Evolutionary conservation across 1,140 invertebrate species (phyloP), one percentile per base, ranked within the genome.

Genomic region (Drosophila melanogaster): DNA sequence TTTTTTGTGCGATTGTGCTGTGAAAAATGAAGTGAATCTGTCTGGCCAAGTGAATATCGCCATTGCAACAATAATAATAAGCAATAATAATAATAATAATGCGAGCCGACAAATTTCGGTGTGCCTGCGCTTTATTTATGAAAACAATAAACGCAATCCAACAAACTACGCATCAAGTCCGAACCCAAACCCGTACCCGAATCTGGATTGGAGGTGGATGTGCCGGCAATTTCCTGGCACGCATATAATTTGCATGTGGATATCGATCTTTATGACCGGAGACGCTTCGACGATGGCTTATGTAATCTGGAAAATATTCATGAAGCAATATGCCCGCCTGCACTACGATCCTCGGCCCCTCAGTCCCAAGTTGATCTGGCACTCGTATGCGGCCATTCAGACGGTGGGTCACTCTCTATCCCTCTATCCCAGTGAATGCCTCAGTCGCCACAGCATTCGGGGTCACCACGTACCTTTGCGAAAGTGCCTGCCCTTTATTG

Each of bases 251-350:
- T 87, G 84, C 84, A 87, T 87, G 84, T 84, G 84, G 71, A 89
- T 87, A 64, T 74, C 64, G 71, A 60, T 74, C 64, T 64, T 57
- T 60, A 70, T 65, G 44, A 62, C 38, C 44, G 38, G 49, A 59
- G 47, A 55, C 46, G 56, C 50, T 60, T 35, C 46, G 38, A 38
- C 79, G 46, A 91, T 91, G 89, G 90, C 89, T 89, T 91, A 91
- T 91, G 84, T 89, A 91, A 91, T 91, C 66, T 91, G 89, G 89
- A 91, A 91, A 83, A 90, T 91, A 89, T 91, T 91, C 90, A 89
- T 91, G 89, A 89, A 91, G 81, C 89, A 91, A 76, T 91, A 91
- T 71, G 78, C 89, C 55, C 84, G 84, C 67, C 81, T 91, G 61
- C 89, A 79, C 56, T 72, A 60, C 72, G 59, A 62, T 69, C 70